Base-by-base conservation (phyloP, 2,888 invertebrate genomes). In the Leptinotarsa tumamoca region DNA sequence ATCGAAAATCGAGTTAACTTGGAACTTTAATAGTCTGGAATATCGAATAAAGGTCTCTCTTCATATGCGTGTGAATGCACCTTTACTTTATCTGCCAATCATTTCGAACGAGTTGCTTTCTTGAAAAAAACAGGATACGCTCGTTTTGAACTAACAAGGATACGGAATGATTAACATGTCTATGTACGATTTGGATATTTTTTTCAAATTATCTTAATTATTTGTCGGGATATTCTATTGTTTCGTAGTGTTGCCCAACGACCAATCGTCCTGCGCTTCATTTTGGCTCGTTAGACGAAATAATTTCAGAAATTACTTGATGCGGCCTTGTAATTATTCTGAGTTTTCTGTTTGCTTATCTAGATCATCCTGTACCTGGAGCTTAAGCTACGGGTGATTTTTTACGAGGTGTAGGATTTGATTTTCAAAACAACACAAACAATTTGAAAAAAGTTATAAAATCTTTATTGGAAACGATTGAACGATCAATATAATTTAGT, bases 61-160 rank as follows among this genome's bases (percentile, higher is more conserved):
- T 27, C 52, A 52, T 52, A 58, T 58, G 2, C 58, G 58, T 58
- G 27, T 58, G 58, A 58, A 4, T 2, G 23, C 14, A 58, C 58
- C 76, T 69, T 77, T 43, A 63, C 33, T 3, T n/a, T 5, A 43
- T 75, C 69, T 72, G 73, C 71, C 78, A 78, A 78, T 75, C 75
- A 76, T 73, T 77, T 78, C 58, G 15, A 58, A 49, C 21, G 18
- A 58, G 43, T 13, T 49, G 14, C 43, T 13, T 63, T n/a, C 63
- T 63, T 43, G 5, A 27, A 43, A 68, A 49, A 70, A 58, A 70
- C 70, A 70, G 70, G 70, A 70, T 70, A 51, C 70, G 70, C 49
- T 50, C 58, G n/a, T 33, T 70, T 68, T 70, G 33, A 43, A 21
- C 50, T 43, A 21, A 70, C 58, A 70, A 70, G 58, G 54, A 49